Conservation (phyloP, 1,140 invertebrate species). For the Drosophila ogumai region DNA sequence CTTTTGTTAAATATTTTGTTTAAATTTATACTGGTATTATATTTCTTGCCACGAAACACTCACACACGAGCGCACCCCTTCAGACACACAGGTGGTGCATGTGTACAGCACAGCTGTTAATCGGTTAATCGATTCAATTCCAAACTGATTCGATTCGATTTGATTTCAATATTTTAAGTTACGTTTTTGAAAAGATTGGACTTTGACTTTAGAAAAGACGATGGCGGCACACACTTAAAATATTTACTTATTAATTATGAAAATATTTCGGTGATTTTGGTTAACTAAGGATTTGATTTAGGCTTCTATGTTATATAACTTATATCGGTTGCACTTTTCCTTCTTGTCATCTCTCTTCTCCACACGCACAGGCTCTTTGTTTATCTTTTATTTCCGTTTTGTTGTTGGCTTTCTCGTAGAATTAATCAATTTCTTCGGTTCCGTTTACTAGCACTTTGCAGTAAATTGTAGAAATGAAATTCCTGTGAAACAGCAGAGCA, state of each 20-base stretch:
- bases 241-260: slow-evolving; percentile 43
- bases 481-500: slow-evolving; percentile 56
- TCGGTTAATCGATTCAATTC: slow-evolving; percentile 17
- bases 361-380: slow-evolving; percentile 32
- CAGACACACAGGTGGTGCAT: slow-evolving; percentile 23
- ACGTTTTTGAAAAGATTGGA: slow-evolving; percentile 10
- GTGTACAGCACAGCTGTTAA: slow-evolving; percentile 51
- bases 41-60: slow-evolving; percentile 21
- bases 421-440: slow-evolving; percentile 63
- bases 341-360: slow-evolving; percentile 22
- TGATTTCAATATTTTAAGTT: slow-evolving; percentile 4
- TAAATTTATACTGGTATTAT: background rate
- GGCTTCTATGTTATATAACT: slow-evolving; percentile 40
- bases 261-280: slow-evolving; percentile 49
- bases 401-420: slow-evolving; percentile 49
- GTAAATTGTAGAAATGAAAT: slow-evolving; percentile 75
- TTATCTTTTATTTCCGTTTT: slow-evolving; percentile 18
- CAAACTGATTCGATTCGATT: slow-evolving; percentile 7
- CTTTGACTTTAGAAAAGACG: slow-evolving; percentile 5
- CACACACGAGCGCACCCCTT: slow-evolving; percentile 6
- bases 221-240: slow-evolving; percentile 31
- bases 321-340: slow-evolving; percentile 50
- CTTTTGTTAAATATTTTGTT: slow-evolving; percentile 1
- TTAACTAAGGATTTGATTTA: slow-evolving; percentile 71
- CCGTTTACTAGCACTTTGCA: slow-evolving; percentile 69